Percentiles rank a stretch among this genome's conserved stretches.
These are phyloP conservation scores for Gymnothorax javanicus DNA, from an alignment of 2,797 vertebrate species.

Conservation along the genomic window DNA sequence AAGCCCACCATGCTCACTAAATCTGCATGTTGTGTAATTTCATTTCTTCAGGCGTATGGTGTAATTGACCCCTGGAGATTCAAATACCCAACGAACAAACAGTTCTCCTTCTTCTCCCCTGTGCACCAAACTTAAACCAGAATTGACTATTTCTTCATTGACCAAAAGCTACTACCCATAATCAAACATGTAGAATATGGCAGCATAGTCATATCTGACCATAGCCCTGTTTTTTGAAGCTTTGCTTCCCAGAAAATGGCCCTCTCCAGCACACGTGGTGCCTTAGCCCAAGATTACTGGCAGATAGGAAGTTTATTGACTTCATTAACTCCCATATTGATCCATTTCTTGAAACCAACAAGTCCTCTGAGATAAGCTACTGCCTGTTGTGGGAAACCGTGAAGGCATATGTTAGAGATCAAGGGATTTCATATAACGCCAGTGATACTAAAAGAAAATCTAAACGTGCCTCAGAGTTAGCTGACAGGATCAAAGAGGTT, in stretches of 20 bases:
- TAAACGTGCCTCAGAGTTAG: no score
- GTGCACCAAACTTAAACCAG: background rate
- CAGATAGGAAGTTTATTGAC: background rate
- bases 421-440: constrained; percentile 7
- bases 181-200: background rate
- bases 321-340: background rate
- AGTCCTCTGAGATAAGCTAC: background rate
- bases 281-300: background rate
- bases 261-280: background rate
- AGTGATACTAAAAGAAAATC: background rate
- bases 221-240: background rate
- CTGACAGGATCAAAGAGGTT: no score
- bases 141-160: background rate
- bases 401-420: constrained; percentile 2
- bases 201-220: no score
- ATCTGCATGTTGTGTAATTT: no score
- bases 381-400: constrained; percentile 2
- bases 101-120: background rate
- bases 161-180: background rate
- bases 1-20: no score
- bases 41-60: no score
- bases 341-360: background rate
- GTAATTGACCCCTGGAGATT: no score
- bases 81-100: background rate
- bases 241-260: background rate